Conservation (phyloP, 2,888 invertebrate genomes). For the Germaria angustata region DNA sequence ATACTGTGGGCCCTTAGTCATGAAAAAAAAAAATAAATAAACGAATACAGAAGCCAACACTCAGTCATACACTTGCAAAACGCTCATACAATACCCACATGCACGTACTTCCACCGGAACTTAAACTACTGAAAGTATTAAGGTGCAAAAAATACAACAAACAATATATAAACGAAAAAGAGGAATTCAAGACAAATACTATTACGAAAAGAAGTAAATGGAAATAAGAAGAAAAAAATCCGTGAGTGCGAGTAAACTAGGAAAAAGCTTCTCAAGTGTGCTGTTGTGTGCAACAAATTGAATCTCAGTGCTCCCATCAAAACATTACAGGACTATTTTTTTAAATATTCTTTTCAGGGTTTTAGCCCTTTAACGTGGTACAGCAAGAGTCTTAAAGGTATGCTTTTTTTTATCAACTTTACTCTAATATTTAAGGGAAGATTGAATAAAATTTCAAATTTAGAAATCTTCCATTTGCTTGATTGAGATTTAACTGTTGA, state of each 20-base stretch:
- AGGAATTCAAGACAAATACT: slow-evolving; percentile 41
- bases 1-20: slow-evolving; percentile 31
- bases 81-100: not conserved
- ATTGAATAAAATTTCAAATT: too few species aligned
- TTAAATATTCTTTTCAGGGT: not conserved
- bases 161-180: slow-evolving; percentile 11
- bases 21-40: not conserved
- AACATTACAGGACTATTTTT: slow-evolving; percentile 41
- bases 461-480: too few species aligned
- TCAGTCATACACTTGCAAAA: slow-evolving; percentile 24
- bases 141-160: slow-evolving; percentile 38
- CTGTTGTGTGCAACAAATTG: slow-evolving; percentile 64
- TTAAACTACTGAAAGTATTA: slow-evolving; percentile 46
- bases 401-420: not conserved
- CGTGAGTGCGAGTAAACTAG: slow-evolving; percentile 3
- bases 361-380: slow-evolving; percentile 27
- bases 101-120: slow-evolving; percentile 8
- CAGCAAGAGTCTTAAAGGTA: slow-evolving; percentile 3
- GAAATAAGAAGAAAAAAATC: not conserved
- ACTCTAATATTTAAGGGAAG: too few species aligned
- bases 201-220: slow-evolving; percentile 17
- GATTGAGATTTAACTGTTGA: too few species aligned
- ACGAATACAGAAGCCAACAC: slow-evolving; percentile 3
- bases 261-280: slow-evolving; percentile 35
- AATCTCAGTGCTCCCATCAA: slow-evolving; percentile 61